Conservation (phyloP, 2,797 vertebrate genomes). For the Sebastes trivittatus region DNA sequence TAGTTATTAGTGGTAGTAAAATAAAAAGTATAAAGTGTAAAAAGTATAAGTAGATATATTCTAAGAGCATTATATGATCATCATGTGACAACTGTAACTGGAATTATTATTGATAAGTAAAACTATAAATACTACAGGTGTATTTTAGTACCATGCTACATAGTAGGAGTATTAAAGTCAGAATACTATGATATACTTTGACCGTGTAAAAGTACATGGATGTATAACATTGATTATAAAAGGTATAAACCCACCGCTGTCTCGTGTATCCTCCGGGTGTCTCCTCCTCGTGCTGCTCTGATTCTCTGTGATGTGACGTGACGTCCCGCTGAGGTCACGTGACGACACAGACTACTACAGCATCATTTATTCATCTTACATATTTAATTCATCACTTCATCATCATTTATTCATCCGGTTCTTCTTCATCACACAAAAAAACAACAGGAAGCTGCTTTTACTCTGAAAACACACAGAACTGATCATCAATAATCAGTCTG, state of each 20-base stretch:
- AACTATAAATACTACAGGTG: too few species aligned
- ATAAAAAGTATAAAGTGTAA: too few species aligned
- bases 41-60: too few species aligned
- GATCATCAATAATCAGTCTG: too few species aligned
- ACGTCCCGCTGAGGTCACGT: neutral
- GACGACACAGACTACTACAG: neutral
- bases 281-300: neutral
- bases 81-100: too few species aligned
- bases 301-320: too few species aligned
- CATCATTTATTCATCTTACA: neutral
- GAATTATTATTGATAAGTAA: too few species aligned
- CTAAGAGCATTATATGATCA: too few species aligned
- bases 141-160: too few species aligned
- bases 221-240: neutral
- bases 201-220: neutral
- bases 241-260: neutral
- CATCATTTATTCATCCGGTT: neutral
- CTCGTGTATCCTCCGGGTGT: neutral
- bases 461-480: neutral
- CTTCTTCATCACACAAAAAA: neutral
- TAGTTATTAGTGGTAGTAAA: too few species aligned
- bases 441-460: neutral
- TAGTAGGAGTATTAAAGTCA: neutral
- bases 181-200: neutral
- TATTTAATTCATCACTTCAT: slow-evolving; percentile 9